Evolutionary conservation across 1,140 invertebrate species (phyloP), one percentile per base, ranked within the genome.

Genomic region (Solen grandis): DNA sequence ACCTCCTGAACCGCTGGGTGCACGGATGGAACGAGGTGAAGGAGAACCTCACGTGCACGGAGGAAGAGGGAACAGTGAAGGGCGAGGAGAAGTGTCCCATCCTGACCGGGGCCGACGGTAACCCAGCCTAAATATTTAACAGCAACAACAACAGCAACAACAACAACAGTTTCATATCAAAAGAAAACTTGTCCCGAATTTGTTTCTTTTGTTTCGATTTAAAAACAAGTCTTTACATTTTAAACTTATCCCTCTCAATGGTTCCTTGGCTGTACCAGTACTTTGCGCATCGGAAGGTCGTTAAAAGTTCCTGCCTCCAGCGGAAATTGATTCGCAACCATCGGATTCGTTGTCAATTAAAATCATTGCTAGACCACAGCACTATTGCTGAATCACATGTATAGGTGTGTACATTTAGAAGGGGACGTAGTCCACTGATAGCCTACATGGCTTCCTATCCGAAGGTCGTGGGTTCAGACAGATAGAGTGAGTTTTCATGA

Each of bases 21-120:
- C 4, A 62, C 35, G 41, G 65, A 2, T 80, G 77, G 77, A 38
- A 16, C 10, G 46, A 52, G 33, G 46, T 80, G 36, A 19, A 31
- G 8, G 54, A 65, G 50, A 80, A 62, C 4, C 31, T 80, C 5
- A 72, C 68, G 27, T 80, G 77, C 27, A 33, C 29, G 16, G 68
- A 63, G n/a, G 68, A 62, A 65, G 14, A 38, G 13, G 75, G 69
- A 29, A 19, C 19, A 19, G 41, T 19, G 8, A 10, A 10, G 8
- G 41, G 41, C 14, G 57, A 29, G 3, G 57, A 60, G 29, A 16
- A 80, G 31, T 80, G 77, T 35, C 77, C 77, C 3, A 65, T 80
- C 27, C 35, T 80, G 14, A 72, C 77, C 1, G 77, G 77, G 22
- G 68, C 66, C 14, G 77, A 80, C 13, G 41, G 77, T 80, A 63